Evolutionary conservation across 2,113 vertebrate genomes (phyloP), one percentile per base, ranked within the genome.

Genomic region (Oncorhynchus mykiss): DNA sequence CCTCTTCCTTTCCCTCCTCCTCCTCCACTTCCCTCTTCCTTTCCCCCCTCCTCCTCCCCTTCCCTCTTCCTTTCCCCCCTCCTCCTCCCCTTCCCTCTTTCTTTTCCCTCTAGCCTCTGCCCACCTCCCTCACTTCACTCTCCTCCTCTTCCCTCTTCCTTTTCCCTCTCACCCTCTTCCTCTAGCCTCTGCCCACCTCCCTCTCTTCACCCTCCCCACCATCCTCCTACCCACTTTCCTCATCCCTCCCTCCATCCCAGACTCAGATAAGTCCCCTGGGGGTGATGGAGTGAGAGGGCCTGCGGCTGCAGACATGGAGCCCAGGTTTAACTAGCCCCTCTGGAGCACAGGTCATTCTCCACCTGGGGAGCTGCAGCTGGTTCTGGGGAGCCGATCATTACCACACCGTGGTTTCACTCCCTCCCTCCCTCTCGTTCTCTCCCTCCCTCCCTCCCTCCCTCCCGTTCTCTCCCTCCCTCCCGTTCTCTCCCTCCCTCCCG

Each of bases 401-500:
- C 39, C 39, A 39, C 8, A 39, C 54, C 18, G 16, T 57, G 54
- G 54, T 57, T 51, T 51, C 49, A 1, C 12, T 51, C 49, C 0
- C 1, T 16, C 14, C 4, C 49, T 51, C 13, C n/a, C n/a, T n/a
- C n/a, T n/a, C n/a, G n/a, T n/a, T 5, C 3, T 13, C 0, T 49
- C 12, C 12, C 9, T 49, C 5, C 5, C 31, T 4, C 29, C 1
- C 29, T 49, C 11, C 1, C 48, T 2, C 2, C 1, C 7, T 9
- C 45, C 0, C 45, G 0, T 7, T 48, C 45, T 8, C 13, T 12
- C 48, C 0, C 2, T 9, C 8, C 12, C 4, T 29, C 4, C 4
- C 29, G 1, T 0, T 4, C 4, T 0, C 29, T 4, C 29, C 1
- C 4, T 31, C 29, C 4, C 3, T 49, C 8, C 1, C 12, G 0